These are phyloP conservation scores for Hylia prasina DNA, from an alignment of 2,113 vertebrate species.

Conservation along the genomic window DNA sequence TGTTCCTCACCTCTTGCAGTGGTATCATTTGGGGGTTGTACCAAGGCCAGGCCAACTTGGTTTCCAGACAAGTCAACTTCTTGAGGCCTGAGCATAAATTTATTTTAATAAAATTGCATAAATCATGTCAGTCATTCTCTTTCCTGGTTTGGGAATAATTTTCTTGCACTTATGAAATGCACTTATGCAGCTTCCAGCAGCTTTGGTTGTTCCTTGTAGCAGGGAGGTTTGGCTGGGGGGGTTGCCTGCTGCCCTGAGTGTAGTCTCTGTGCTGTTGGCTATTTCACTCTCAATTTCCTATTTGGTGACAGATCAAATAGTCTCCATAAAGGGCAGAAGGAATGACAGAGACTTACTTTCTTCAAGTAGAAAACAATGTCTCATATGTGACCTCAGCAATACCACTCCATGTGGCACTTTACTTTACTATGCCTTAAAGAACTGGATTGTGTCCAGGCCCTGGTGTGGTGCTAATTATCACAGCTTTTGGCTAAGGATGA, in stretches of 20 bases:
- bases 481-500: constrained; percentile 23
- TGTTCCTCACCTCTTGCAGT: neutral
- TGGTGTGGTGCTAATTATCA: constrained; percentile 30
- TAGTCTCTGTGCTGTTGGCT: neutral
- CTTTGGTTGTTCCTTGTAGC: neutral
- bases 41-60: neutral
- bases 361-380: neutral
- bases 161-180: neutral
- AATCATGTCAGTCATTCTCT: neutral
- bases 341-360: neutral
- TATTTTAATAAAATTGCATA: neutral
- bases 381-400: neutral
- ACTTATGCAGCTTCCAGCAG: neutral
- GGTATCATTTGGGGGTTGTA: neutral
- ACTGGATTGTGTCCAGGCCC: constrained; percentile 7
- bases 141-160: neutral
- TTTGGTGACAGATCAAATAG: neutral
- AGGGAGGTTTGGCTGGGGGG: neutral
- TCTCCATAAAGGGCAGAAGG: neutral
- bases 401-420: neutral
- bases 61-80: neutral
- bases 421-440: constrained; percentile 18
- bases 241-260: neutral
- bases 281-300: neutral
- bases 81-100: neutral